Evolutionary conservation across 2,113 vertebrate species (phyloP), one percentile per base, ranked within the genome.

Genomic region (Hippocampus guttulatus): DNA sequence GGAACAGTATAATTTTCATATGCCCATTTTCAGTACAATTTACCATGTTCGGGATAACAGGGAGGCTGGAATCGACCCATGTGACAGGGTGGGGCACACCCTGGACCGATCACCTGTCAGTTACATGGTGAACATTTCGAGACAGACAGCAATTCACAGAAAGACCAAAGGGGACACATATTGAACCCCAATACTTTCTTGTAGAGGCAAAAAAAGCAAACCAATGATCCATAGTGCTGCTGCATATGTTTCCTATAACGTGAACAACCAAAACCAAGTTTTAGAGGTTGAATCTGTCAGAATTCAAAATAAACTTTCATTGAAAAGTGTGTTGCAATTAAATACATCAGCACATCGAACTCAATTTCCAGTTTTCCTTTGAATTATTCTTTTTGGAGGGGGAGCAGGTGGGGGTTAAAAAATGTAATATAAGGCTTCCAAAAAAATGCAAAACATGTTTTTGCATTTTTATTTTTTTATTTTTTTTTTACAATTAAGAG

Each of bases 351-450:
- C 21, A 10, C 18, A 51, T 20, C 18, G 8, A 18, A 3, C 21
- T 54, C 8, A 8, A 7, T 2, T 11, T 21, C 9, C 8, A 10
- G 52, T 10, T 8, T 54, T 15, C 21, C 0, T 54, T n/a, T n/a
- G 3, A 54, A n/a, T 49, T 49, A 3, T 45, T 7, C 3, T 45
- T 45, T 45, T 51, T 51, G 7, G 18, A 8, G n/a, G 3, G 8
- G 6, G 21, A 10, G 1, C 1, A 5, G 1, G n/a, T 0, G 3
- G 7, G 8, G 3, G 2, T 8, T 49, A 16, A 49, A 16, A 8
- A 8, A 8, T 52, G 20, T 6, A 9, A 21, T 8, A n/a, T 54
- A 9, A 54, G 7, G 8, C 2, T 54, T 54, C 21, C 21, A 2
- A n/a, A 2, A n/a, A 54, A 8, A 54, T 10, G 21, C 8, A 54